Conservation (phyloP, 2,797 vertebrate species). For the Streptopelia turtur region DNA sequence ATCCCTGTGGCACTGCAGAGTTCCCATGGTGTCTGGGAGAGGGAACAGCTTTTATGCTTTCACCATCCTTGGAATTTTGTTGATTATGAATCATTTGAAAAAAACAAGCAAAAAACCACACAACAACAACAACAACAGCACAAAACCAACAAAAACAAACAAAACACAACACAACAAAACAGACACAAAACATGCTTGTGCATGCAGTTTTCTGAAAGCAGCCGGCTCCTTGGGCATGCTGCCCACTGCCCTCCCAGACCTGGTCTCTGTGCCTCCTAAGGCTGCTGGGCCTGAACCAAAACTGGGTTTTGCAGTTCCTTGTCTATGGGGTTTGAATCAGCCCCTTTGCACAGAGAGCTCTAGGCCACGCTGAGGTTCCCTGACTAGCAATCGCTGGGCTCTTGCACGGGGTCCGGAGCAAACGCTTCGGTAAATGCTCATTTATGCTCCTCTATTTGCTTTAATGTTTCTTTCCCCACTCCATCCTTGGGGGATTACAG, state of each 20-base stretch:
- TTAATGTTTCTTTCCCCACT: not conserved
- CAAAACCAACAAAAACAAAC: too few relatives aligned
- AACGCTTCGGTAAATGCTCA: not conserved
- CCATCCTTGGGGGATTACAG: not conserved
- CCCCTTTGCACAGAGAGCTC: not conserved
- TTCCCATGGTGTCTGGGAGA: fast-evolving
- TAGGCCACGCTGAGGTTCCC: too few relatives aligned
- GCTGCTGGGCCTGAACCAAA: not conserved
- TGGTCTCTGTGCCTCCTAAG: not conserved
- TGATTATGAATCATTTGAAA: not conserved
- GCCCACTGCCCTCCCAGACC: not conserved
- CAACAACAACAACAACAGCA: too few relatives aligned
- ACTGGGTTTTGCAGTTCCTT: not conserved
- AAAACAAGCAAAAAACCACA: not conserved
- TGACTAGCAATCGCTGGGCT: too few relatives aligned
- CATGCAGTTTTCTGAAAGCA: not conserved
- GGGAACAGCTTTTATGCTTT: not conserved
- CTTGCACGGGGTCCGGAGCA: not conserved
- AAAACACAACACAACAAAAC: too few relatives aligned
- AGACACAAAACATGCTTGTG: not conserved
- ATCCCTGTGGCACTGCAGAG: not conserved
- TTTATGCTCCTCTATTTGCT: not conserved
- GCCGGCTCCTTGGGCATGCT: not conserved
- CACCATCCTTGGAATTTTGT: not conserved
- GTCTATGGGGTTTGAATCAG: not conserved